Evolutionary conservation across 64 coral and sea anemone genomes (phyloP), one percentile per base, ranked within the genome.

Genomic region (Stichodactyla mertensii): DNA sequence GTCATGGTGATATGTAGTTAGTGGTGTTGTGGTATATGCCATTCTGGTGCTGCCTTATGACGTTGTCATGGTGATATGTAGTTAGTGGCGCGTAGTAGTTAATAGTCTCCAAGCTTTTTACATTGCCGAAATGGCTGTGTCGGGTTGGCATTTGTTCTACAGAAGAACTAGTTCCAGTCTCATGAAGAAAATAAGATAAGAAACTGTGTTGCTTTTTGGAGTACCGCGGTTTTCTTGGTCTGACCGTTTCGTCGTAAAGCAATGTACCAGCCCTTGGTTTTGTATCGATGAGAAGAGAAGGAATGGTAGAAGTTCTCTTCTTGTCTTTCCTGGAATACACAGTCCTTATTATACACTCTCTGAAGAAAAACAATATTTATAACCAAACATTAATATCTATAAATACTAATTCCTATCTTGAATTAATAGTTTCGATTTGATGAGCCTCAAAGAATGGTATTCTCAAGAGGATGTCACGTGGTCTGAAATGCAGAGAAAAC

Each of bases 161-260:
- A 64, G 19, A 0, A 64, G 19, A 16, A 18, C 18, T 22, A 22
- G 27, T 0, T 8, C 0, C 24, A 31, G 62, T 8, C 11, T 74
- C 4, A 81, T 20, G 5, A 81, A 19, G 78, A 81, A 54, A 81
- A 81, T 20, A 81, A 81, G 11, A 95, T 78, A 55, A 95, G 82
- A 57, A 97, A 97, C 52, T 97, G 94, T 23, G 91, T 90, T 18
- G 94, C 91, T 78, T 92, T 92, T 83, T 97, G 94, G 53, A 91
- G 84, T 64, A 90, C 57, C 54, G 22, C 78, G 15, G 94, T 95
- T 7, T 9, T 66, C 20, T 66, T 66, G 18, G 22, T 66, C 3
- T 66, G 62, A n/a, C n/a, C 94, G 51, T 96, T 96, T 56, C 80
- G 83, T 83, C 89, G 89, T 58, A 96, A 87, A 16, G 91, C 94